Conservation (phyloP, 2,113 vertebrate species). For the Lanius collurio region DNA sequence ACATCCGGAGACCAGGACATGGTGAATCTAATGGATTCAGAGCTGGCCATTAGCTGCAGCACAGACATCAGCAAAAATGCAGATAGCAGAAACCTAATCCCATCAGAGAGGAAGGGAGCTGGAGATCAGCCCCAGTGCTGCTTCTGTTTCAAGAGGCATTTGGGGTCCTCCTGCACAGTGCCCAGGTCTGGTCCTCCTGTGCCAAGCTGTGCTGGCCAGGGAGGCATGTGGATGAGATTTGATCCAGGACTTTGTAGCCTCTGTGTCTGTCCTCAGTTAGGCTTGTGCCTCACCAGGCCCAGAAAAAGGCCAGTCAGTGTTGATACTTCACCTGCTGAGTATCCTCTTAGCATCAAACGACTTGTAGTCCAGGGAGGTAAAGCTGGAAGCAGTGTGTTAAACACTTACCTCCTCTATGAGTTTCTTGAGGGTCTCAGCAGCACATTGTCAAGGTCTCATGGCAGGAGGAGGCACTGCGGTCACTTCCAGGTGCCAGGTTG, state of each 20-base stretch:
- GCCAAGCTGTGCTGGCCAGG: not conserved
- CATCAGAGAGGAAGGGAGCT: not conserved
- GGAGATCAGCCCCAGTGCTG: not conserved
- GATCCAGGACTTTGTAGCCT: not conserved
- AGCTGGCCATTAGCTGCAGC: slow-evolving; percentile 32
- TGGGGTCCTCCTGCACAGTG: not conserved
- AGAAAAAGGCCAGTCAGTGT: not conserved
- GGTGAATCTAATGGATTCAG: not conserved
- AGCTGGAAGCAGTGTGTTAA: not conserved
- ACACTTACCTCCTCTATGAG: not conserved
- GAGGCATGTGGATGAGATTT: not conserved
- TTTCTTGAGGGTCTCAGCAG: not conserved
- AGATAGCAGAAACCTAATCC: slow-evolving; percentile 23
- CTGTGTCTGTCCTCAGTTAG: not conserved
- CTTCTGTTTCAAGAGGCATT: not conserved
- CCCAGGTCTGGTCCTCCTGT: not conserved
- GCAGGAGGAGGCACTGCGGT: not conserved
- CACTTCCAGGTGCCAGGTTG: not conserved
- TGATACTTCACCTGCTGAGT: not conserved
- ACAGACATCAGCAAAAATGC: slow-evolving; percentile 27
- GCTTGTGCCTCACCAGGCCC: not conserved
- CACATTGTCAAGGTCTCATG: not conserved
- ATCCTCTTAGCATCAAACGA: not conserved
- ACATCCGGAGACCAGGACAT: not conserved
- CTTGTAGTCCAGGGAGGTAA: not conserved